A percentile compares a stretch with the other conserved stretches of the same genome.
Evolutionary conservation across 2,113 vertebrate species (phyloP).

Genomic region (Cynopterus brachyotis): DNA sequence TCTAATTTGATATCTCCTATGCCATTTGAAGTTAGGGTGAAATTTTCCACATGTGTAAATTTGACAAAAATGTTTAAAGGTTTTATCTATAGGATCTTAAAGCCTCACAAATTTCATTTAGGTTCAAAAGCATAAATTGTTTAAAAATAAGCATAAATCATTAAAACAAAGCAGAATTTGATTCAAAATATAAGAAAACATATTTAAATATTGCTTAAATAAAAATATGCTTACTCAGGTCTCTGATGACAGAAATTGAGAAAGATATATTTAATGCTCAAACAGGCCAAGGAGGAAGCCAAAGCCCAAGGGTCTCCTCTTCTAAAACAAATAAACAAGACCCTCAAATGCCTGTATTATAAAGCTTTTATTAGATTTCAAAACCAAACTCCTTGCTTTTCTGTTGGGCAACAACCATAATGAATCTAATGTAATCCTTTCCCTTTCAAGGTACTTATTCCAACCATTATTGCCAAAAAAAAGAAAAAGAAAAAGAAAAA

Average conservation of each 20-base stretch:
- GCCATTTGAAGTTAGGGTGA: not conserved
- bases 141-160: not conserved
- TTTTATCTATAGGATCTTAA: not conserved
- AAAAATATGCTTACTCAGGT: not conserved
- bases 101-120: not conserved
- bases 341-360: not conserved
- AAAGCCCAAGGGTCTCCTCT: not conserved
- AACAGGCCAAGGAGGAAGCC: not conserved
- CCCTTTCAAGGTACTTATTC: not conserved
- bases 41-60: not conserved
- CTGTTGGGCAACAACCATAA: not conserved
- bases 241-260: not conserved
- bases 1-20: not conserved
- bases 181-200: not conserved
- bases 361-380: not conserved
- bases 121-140: not conserved
- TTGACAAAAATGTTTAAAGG: not conserved
- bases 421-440: not conserved
- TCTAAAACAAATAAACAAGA: not conserved
- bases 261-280: not conserved
- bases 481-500: not conserved
- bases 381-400: not conserved
- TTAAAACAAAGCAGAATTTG: not conserved
- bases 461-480: not conserved
- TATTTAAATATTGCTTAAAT: not conserved